phyloP scores from a whole-genome alignment of 2,113 vertebrate species.

The Jacana jacana region DNA sequence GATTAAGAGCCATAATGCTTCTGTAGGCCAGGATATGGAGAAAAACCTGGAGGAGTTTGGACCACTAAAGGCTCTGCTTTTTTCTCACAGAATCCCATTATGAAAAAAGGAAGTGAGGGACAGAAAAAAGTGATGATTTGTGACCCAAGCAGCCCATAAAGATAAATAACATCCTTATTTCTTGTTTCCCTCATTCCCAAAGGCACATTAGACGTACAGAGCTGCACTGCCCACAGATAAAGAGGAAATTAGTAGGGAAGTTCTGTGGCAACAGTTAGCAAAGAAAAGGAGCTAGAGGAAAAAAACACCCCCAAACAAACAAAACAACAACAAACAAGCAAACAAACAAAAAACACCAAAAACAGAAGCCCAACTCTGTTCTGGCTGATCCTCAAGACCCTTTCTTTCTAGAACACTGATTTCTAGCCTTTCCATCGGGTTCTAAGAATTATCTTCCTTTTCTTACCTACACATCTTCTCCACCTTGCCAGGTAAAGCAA shows the following conservation, averaged over 20 bases:
- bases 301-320: too few relatives aligned
- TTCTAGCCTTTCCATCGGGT: not conserved
- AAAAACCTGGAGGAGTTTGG: not conserved
- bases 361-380: too few relatives aligned
- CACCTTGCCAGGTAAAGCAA: not conserved
- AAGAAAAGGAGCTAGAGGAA: not conserved
- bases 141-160: not conserved
- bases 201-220: not conserved
- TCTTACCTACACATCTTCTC: not conserved
- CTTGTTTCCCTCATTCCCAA: not conserved
- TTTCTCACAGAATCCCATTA: not conserved
- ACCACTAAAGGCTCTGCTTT: not conserved
- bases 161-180: not conserved
- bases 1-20: not conserved
- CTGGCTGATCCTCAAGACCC: not conserved
- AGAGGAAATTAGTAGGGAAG: slow-evolving; percentile 3
- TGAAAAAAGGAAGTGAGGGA: not conserved
- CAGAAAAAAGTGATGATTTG: not conserved
- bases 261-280: not conserved
- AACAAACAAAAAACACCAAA: not conserved
- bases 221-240: not conserved
- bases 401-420: not conserved
- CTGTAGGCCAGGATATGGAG: not conserved
- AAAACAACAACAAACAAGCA: not conserved
- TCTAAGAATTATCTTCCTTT: not conserved